phyloP scores from a whole-genome alignment of 2,113 vertebrate genomes.

The Alces alces region DNA sequence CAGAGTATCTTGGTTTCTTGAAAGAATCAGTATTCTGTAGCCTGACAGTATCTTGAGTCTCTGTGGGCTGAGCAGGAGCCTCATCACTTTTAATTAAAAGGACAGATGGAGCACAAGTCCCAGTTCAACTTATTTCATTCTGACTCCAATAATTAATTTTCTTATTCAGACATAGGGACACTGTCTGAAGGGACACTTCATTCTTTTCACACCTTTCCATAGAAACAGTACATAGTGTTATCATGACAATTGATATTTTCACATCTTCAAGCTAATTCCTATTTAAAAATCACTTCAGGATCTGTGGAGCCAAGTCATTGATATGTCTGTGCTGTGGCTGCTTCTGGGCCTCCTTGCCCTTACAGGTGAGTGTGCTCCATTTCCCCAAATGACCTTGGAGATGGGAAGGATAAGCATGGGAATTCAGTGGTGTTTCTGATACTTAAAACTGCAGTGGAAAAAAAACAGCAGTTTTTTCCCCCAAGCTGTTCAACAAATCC shows the following conservation, averaged over 20 bases:
- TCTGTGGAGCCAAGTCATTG: not conserved
- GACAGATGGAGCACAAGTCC: not conserved
- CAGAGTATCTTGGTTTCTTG: not conserved
- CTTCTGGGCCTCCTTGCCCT: conserved; percentile 72
- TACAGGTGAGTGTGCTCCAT: conserved; percentile 53
- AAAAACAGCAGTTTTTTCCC: not conserved
- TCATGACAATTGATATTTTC: not conserved
- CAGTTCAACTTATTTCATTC: not conserved
- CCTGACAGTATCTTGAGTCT: not conserved
- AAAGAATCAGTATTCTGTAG: not conserved
- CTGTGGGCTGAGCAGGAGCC: not conserved
- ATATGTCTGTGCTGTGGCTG: conserved; percentile 65
- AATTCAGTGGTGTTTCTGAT: not conserved
- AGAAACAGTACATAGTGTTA: not conserved
- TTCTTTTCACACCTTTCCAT: not conserved
- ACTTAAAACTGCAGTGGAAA: not conserved
- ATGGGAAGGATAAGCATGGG: not conserved
- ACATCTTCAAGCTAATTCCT: conserved; percentile 60
- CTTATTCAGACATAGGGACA: not conserved
- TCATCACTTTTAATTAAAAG: not conserved
- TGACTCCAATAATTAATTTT: not conserved
- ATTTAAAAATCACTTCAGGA: conserved; percentile 81
- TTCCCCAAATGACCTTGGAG: not conserved
- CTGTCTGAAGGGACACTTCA: not conserved
- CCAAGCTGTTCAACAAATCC: not conserved